Percentiles rank a stretch among this genome's conserved stretches.
Evolutionary conservation across 2,888 invertebrate genomes (phyloP).

Genomic region (Amiota mariae): DNA sequence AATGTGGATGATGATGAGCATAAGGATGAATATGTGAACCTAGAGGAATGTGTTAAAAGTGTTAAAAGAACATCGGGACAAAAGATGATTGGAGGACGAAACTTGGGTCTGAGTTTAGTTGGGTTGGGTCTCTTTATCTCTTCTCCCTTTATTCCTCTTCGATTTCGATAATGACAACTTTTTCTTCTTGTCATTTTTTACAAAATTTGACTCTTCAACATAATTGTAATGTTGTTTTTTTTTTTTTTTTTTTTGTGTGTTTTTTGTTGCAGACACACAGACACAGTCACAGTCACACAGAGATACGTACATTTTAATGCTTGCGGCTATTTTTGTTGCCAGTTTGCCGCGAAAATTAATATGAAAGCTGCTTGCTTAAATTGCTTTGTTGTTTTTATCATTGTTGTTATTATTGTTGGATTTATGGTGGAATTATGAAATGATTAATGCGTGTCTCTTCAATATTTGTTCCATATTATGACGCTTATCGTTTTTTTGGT

Average conservation of each 20-base stretch:
- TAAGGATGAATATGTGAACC: no score
- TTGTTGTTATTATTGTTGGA: slow-evolving; percentile 53
- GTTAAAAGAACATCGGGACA: no score
- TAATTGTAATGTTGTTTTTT: no score
- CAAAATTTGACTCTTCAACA: no score
- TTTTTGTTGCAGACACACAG: no score
- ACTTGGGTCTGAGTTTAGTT: no score
- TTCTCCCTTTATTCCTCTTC: neutral
- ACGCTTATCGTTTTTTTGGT: neutral
- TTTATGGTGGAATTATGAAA: slow-evolving; percentile 70
- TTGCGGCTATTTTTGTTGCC: neutral
- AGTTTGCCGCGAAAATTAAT: neutral
- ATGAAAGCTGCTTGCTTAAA: neutral
- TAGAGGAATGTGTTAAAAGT: no score
- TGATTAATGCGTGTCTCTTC: slow-evolving; percentile 61
- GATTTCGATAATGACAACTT: no score
- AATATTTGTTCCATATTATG: slow-evolving; percentile 3
- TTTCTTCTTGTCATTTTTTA: no score
- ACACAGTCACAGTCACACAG: neutral
- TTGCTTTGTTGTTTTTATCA: slow-evolving; percentile 4
- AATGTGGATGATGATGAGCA: no score
- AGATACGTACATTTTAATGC: neutral
- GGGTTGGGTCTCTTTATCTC: neutral
- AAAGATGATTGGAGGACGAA: no score
- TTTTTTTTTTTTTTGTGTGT: no score